phyloP scores from a whole-genome alignment of 1,140 invertebrate genomes.

The Apis mellifera region Amel_HAv3.1 CM009933.2:11571001-11571500 shows the following conservation, averaged over 20 bases:
- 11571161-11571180: slow-evolving; percentile 29
- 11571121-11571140: slow-evolving; percentile 60
- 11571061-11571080: slow-evolving; percentile 75
- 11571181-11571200: slow-evolving; percentile 36
- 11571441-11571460: neutral
- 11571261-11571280: neutral
- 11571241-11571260: neutral
- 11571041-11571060: slow-evolving; percentile 31
- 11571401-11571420: neutral
- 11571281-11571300: neutral
- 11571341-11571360: neutral
- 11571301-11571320: neutral
- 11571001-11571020: neutral
- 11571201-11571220: neutral
- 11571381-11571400: neutral
- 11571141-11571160: slow-evolving; percentile 37
- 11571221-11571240: neutral
- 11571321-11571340: neutral
- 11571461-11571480: neutral
- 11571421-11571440: neutral
- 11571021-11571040: slow-evolving; percentile 40
- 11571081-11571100: slow-evolving; percentile 73
- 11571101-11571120: slow-evolving; percentile 65
- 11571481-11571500: neutral
- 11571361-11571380: slow-evolving; percentile 1